Evolutionary conservation across 2,113 vertebrate species (phyloP).

Genomic region (Struthidea cinerea): DNA sequence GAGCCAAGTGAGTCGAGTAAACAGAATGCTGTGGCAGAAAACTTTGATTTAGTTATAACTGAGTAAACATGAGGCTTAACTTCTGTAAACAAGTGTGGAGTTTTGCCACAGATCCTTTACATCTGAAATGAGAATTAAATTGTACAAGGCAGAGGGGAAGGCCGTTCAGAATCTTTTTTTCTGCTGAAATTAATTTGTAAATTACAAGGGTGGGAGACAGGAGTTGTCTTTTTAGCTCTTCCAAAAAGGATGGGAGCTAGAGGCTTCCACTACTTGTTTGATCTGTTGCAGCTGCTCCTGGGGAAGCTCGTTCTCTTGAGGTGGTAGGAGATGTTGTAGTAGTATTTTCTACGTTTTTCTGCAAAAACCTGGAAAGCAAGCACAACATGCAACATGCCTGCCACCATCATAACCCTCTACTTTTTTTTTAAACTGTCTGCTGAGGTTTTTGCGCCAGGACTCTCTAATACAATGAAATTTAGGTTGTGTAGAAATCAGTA

Average conservation of each 20-base stretch:
- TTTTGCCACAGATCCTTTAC: neutral
- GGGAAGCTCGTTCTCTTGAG: neutral
- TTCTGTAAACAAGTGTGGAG: constrained; percentile 11
- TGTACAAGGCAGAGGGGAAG: neutral
- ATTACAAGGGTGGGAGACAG: neutral
- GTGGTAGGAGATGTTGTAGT: neutral
- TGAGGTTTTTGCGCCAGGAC: neutral
- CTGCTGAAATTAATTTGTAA: neutral
- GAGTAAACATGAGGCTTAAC: neutral
- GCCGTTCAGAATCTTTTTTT: neutral
- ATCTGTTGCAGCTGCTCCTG: neutral
- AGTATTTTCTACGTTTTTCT: neutral
- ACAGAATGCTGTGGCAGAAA: constrained; percentile 10
- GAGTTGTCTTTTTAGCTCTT: neutral
- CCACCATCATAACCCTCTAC: neutral
- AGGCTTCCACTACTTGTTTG: neutral
- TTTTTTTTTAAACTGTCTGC: neutral
- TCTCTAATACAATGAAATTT: neutral
- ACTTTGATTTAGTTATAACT: neutral
- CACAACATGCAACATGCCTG: fast-evolving
- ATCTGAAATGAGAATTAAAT: neutral
- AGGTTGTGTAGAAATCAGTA: neutral
- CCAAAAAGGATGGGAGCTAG: neutral
- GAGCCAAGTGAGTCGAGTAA: constrained; percentile 16
- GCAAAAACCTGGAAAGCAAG: neutral